These are phyloP conservation scores for Sapayoa aenigma DNA, from an alignment of 2,113 vertebrate genomes.

Conservation along the genomic window DNA sequence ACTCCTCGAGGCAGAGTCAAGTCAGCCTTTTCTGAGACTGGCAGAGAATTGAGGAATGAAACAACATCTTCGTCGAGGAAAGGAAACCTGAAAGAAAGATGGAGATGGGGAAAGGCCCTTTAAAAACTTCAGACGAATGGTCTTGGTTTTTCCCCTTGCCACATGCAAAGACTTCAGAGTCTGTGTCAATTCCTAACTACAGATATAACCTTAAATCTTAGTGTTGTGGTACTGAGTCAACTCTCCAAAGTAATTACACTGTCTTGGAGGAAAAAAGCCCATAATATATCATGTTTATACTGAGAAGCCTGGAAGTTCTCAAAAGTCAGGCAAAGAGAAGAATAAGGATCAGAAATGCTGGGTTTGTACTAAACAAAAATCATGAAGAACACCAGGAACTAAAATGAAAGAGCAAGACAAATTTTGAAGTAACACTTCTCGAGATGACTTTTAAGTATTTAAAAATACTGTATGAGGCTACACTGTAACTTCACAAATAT, in stretches of 20 bases:
- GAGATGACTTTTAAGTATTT: neutral
- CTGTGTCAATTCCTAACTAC: neutral
- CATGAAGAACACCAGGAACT: neutral
- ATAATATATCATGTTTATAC: neutral
- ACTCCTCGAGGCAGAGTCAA: constrained; percentile 86
- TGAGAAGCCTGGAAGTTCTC: neutral
- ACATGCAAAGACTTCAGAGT: neutral
- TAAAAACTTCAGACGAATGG: neutral
- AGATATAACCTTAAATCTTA: neutral
- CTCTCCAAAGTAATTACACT: neutral
- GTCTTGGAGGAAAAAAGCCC: neutral
- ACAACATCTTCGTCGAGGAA: constrained; percentile 95
- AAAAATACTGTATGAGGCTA: neutral
- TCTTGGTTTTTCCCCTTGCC: neutral
- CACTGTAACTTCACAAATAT: neutral
- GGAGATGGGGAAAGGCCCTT: neutral
- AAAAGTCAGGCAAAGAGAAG: neutral
- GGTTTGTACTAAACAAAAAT: neutral
- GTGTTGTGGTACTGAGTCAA: neutral
- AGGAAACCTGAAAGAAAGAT: constrained; percentile 83
- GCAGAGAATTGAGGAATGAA: constrained; percentile 85
- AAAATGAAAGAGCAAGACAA: neutral
- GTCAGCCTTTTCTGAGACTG: constrained; percentile 85
- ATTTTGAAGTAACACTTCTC: neutral
- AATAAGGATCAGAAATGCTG: neutral